Evolutionary conservation across 2,797 vertebrate species (phyloP), one percentile per base, ranked within the genome.

Genomic region (Intellagama lesueurii): DNA sequence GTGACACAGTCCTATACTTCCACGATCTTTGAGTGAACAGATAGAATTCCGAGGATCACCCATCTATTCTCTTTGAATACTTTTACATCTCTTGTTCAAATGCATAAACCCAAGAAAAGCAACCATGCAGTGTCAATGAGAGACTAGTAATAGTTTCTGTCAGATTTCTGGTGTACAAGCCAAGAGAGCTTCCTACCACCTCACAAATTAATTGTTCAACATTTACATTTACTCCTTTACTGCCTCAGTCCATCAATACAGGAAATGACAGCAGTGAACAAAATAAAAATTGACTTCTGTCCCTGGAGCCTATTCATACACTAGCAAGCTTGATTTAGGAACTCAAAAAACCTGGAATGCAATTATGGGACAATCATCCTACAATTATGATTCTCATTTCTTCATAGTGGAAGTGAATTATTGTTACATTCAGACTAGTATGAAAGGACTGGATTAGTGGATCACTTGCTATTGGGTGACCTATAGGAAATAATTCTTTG

Each of bases 211-310:
- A 81, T 64, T 5, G 56, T 68, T 87, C 60, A 66, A 24, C 5
- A 69, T 56, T 83, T 86, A 7, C 68, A 75, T 91, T 56, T 35
- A 86, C n/a, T 78, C 64, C 66, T 83, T 79, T 88, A 40, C 75
- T 90, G 52, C 75, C 87, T 85, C 32, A 72, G 77, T 64, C 85
- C 82, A 91, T 83, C 88, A 81, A 56, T 75, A 87, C 7, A 75
- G 52, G 84, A 28, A 83, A 90, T 28, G 52, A 76, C 86, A 90
- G 68, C 32, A 44, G 3, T 77, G 83, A 90, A 2, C 22, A 82
- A 69, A 8, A 81, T 69, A 22, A 49, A 75, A 81, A 76, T 88
- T 77, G 88, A 73, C 30, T 89, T 72, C 35, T 87, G 85, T 66
- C 52, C 83, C 85, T 44, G 44, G 32, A 78, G 66, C 0, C 90